Evolutionary conservation across 2,113 vertebrate genomes (phyloP).

Genomic region (Cariama cristata): DNA sequence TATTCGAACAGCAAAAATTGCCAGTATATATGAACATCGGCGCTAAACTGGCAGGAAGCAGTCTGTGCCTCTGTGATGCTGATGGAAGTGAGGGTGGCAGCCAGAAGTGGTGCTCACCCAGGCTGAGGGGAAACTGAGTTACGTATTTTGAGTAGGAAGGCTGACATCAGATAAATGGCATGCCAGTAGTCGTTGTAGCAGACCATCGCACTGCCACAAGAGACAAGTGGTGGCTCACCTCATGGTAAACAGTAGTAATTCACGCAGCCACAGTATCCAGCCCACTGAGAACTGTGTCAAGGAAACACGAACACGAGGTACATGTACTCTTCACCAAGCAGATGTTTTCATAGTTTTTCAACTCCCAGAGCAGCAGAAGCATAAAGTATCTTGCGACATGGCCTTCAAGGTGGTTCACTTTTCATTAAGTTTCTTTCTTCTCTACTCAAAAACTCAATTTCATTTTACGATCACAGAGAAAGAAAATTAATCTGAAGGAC

Average conservation of each 20-base stretch:
- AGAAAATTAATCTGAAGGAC: background rate
- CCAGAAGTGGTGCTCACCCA: background rate
- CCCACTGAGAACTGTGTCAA: background rate
- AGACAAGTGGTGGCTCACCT: background rate
- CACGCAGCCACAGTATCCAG: background rate
- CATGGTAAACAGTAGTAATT: background rate
- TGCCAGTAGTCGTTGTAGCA: background rate
- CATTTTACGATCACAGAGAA: background rate
- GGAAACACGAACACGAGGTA: background rate
- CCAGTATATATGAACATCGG: rapidly evolving
- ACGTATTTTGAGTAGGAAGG: background rate
- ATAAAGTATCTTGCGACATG: background rate
- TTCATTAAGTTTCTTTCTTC: background rate
- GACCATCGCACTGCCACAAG: background rate
- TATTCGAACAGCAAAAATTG: background rate
- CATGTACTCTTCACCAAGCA: rapidly evolving
- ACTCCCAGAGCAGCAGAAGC: background rate
- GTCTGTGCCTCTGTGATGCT: background rate
- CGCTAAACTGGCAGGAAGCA: background rate
- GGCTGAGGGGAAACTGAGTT: background rate
- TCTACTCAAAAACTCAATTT: background rate
- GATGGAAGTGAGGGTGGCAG: background rate
- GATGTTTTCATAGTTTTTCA: background rate
- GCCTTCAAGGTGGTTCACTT: background rate
- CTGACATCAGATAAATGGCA: background rate